Evolutionary conservation across 2,797 vertebrate genomes (phyloP).

Genomic region (Chelonia mydas): DNA sequence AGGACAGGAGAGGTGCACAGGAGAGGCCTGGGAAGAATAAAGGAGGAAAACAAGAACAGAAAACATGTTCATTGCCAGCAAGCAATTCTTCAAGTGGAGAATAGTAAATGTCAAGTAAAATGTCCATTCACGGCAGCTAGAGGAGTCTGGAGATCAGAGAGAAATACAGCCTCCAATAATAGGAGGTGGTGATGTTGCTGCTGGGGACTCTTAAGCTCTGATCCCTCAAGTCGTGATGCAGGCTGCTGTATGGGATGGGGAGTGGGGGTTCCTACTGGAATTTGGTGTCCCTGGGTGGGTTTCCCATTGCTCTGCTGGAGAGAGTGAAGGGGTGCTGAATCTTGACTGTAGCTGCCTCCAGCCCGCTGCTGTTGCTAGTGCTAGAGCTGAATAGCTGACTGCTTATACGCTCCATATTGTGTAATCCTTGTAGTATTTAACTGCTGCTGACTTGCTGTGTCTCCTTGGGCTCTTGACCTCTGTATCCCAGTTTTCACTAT

Average conservation of each 20-base stretch:
- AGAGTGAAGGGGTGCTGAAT: not conserved
- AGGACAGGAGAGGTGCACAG: not conserved
- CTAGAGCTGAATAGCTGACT: not conserved
- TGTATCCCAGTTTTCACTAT: not conserved
- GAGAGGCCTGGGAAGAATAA: not conserved
- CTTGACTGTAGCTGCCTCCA: not conserved
- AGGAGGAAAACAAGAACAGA: not conserved
- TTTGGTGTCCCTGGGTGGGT: not conserved
- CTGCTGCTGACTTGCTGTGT: not conserved
- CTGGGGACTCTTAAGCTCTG: not conserved
- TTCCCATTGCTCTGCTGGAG: not conserved
- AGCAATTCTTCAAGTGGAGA: not conserved
- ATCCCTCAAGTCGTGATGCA: fast-evolving
- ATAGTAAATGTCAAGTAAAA: not conserved
- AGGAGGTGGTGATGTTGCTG: not conserved
- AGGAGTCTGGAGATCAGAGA: not conserved
- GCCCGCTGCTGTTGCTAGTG: not conserved
- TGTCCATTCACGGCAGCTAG: not conserved
- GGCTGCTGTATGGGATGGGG: not conserved
- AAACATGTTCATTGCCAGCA: not conserved
- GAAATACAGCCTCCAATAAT: not conserved
- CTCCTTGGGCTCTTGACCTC: not conserved
- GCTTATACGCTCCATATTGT: not conserved
- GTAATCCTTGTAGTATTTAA: not conserved
- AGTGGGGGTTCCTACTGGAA: conserved; percentile 32